Evolutionary conservation across 2,113 vertebrate genomes (phyloP), one percentile per base, ranked within the genome.

Genomic region (Formicarius rufipectus): DNA sequence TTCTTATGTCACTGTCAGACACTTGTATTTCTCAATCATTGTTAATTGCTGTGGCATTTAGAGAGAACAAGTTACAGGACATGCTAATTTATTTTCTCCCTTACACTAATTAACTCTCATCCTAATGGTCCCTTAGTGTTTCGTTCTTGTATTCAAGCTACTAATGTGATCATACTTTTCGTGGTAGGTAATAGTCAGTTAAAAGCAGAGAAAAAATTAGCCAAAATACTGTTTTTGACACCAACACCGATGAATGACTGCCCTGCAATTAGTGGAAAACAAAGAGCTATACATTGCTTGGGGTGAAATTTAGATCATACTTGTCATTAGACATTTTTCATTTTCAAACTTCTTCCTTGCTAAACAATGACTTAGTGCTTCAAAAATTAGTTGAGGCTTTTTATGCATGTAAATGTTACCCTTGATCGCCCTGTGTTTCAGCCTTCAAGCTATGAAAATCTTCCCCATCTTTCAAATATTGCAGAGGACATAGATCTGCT

Each of bases 301-400:
- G 76, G 83, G 96, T 94, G 80, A 94, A 86, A 90, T 93, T 84
- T 84, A 87, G 80, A 94, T 94, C 80, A 78, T 68, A 35, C 80
- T 92, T 96, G 88, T 96, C 95, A 88, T 74, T 64, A 93, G 44
- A 35, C 31, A 95, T 97, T 95, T 94, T 89, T 95, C 79, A 84
- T 90, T 91, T 94, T 50, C 76, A 86, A 69, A 94, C 28, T 64
- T 94, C 52, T 86, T 89, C 58, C 91, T 92, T 92, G 93, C 86
- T 82, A 68, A 92, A 92, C 68, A 95, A 89, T 87, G 37, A 86
- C 52, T 81, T 88, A 53, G 47, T 83, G 25, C 47, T 93, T 95
- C 60, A 93, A 52, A 88, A 90, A 92, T 90, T 33, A 82, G n/a
- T 49, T 44, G 64, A 69, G 37, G 40, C 50, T 90, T 91, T 86